These are phyloP conservation scores for Caenorhabditis remanei DNA, from an alignment of 1,140 invertebrate genomes.

Conservation along the genomic window DNA sequence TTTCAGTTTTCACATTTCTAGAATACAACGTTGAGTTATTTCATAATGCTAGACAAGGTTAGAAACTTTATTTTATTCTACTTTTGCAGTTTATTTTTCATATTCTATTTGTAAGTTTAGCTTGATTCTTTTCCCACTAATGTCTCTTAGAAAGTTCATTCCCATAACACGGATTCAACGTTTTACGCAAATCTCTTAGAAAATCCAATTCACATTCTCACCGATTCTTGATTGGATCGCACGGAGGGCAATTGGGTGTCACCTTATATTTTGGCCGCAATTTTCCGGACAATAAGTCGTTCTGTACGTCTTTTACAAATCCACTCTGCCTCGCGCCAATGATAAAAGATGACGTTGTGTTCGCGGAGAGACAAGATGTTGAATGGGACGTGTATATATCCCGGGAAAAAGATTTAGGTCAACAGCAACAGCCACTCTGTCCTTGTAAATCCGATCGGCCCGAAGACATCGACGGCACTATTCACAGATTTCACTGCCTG, in stretches of 20 bases:
- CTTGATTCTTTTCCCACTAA: neutral
- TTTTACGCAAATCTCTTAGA: neutral
- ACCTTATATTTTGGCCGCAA: slow-evolving; percentile 4
- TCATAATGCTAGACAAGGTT: too few relatives aligned
- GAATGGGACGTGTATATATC: slow-evolving; percentile 45
- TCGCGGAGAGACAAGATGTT: slow-evolving; percentile 14
- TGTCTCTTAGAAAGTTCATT: neutral
- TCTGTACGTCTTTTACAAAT: neutral
- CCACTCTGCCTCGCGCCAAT: neutral
- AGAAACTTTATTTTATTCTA: neutral
- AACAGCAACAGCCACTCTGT: slow-evolving; percentile 42
- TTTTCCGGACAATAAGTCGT: slow-evolving; percentile 41
- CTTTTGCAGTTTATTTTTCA: neutral
- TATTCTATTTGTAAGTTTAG: neutral
- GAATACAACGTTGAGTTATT: too few relatives aligned
- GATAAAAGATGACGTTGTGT: slow-evolving; percentile 52
- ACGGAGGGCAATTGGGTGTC: slow-evolving; percentile 17
- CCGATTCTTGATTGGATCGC: neutral
- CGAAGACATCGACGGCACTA: slow-evolving; percentile 18
- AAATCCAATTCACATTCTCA: neutral
- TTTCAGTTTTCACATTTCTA: neutral
- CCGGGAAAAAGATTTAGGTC: slow-evolving; percentile 45
- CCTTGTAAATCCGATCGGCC: slow-evolving; percentile 48
- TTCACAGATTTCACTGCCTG: slow-evolving; percentile 37
- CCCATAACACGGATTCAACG: neutral